A percentile compares a stretch with the other conserved stretches of the same genome.
Evolutionary conservation across 2,113 vertebrate genomes (phyloP).

Genomic region (Condylura cristata): DNA sequence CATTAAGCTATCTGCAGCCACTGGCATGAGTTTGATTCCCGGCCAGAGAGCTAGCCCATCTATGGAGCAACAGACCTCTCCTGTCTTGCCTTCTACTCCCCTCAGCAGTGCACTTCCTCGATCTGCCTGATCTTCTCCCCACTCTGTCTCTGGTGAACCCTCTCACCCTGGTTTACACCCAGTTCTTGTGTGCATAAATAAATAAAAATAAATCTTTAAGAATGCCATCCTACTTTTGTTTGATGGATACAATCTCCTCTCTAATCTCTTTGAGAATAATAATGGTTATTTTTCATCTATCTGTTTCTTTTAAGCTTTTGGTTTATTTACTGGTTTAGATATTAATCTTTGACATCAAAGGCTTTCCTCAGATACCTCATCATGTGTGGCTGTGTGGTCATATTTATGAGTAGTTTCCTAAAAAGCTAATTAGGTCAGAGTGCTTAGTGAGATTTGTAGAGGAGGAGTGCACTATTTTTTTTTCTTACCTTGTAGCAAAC

Average conservation of each 20-base stretch:
- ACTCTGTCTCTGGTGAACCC: too few species aligned
- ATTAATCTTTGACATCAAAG: not conserved
- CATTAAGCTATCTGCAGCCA: too few species aligned
- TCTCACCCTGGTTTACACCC: too few species aligned
- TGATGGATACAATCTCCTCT: conserved; percentile 14
- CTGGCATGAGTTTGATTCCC: too few species aligned
- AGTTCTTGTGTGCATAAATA: too few species aligned
- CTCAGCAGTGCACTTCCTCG: too few species aligned
- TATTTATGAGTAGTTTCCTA: conserved; percentile 16
- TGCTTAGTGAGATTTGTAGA: conserved; percentile 12
- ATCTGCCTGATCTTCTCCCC: too few species aligned
- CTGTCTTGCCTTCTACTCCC: too few species aligned
- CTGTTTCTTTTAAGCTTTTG: conserved; percentile 29
- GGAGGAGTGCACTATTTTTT: not conserved
- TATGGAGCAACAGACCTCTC: too few species aligned
- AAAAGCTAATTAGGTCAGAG: not conserved
- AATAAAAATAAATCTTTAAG: not conserved
- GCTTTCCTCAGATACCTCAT: not conserved
- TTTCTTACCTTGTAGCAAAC: conserved; percentile 5
- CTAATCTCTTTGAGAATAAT: conserved; percentile 21
- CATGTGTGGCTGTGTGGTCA: not conserved
- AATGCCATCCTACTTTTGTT: not conserved
- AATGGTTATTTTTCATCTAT: not conserved
- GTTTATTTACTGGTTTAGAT: conserved; percentile 35
- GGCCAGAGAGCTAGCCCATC: too few species aligned